Evolutionary conservation across 1,140 invertebrate species (phyloP).

Genomic region (Leptopilina clavipes): DNA sequence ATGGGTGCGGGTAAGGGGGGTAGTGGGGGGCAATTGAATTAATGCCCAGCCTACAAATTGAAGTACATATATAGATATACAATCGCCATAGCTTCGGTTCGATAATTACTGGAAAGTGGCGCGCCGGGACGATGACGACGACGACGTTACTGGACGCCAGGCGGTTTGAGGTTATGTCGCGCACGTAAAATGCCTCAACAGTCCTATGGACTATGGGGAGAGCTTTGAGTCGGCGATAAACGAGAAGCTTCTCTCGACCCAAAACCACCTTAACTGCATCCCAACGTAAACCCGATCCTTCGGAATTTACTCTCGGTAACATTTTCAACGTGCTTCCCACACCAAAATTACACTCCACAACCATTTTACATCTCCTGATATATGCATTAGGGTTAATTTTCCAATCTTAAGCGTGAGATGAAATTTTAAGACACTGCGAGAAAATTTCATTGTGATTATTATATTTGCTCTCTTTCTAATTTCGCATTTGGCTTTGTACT

Average conservation of each 20-base stretch:
- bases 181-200: constrained; percentile 51
- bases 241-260: constrained; percentile 40
- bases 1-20: too few species aligned
- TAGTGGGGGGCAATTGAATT: constrained; percentile 68
- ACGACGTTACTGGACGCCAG: constrained; percentile 38
- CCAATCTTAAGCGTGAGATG: too few species aligned
- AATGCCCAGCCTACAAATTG: constrained; percentile 72
- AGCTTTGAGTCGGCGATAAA: neutral
- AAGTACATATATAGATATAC: constrained; percentile 47
- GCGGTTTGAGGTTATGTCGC: constrained; percentile 41
- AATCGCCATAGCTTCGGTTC: constrained; percentile 60
- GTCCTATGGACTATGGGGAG: constrained; percentile 41
- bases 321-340: neutral
- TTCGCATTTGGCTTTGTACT: too few species aligned
- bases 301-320: constrained; percentile 25
- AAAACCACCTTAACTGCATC: constrained; percentile 37
- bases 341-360: neutral
- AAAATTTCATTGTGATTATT: too few species aligned
- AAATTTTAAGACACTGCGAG: too few species aligned
- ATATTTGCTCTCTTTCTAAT: too few species aligned
- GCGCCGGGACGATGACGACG: constrained; percentile 43
- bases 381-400: too few species aligned
- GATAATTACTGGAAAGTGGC: constrained; percentile 70
- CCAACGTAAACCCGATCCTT: constrained; percentile 32
- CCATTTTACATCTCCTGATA: too few species aligned